Percentiles rank a stretch among this genome's conserved stretches.
Conservation (phyloP, 2,113 vertebrate species). For the Vombatus ursinus region DNA sequence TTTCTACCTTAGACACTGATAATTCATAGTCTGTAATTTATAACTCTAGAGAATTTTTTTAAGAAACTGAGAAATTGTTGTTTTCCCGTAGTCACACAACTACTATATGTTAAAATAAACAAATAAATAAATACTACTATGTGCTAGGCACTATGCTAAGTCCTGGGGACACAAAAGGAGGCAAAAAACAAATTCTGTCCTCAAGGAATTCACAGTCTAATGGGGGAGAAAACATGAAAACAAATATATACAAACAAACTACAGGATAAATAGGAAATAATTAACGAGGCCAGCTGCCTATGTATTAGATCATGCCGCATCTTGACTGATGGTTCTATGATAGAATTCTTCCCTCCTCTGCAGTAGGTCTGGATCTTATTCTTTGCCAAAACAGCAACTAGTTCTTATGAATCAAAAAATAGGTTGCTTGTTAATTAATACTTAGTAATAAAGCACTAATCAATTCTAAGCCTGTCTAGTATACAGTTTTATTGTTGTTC, state of each 20-base stretch:
- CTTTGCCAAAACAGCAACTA: not conserved
- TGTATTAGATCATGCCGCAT: not conserved
- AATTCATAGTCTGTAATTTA: not conserved
- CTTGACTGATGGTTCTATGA: not conserved
- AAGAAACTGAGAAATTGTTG: not conserved
- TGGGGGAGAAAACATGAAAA: not conserved
- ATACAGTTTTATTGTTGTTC: not conserved
- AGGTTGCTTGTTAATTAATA: not conserved
- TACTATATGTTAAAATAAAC: not conserved
- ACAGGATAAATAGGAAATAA: not conserved
- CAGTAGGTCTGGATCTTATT: not conserved
- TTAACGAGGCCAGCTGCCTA: not conserved
- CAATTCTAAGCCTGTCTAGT: not conserved
- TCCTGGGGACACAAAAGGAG: not conserved
- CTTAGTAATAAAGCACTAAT: not conserved
- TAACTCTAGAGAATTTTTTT: not conserved
- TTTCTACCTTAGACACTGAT: not conserved
- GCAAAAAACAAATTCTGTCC: not conserved
- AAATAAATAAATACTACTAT: not conserved
- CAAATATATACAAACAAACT: not conserved
- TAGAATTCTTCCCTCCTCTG: not conserved
- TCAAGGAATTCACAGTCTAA: not conserved
- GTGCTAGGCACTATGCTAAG: not conserved
- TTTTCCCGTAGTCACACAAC: not conserved
- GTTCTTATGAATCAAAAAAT: not conserved